phyloP scores from a whole-genome alignment of 30 jellyfish, hydroid and myxozoan genomes.

The Mastigias papua region DNA sequence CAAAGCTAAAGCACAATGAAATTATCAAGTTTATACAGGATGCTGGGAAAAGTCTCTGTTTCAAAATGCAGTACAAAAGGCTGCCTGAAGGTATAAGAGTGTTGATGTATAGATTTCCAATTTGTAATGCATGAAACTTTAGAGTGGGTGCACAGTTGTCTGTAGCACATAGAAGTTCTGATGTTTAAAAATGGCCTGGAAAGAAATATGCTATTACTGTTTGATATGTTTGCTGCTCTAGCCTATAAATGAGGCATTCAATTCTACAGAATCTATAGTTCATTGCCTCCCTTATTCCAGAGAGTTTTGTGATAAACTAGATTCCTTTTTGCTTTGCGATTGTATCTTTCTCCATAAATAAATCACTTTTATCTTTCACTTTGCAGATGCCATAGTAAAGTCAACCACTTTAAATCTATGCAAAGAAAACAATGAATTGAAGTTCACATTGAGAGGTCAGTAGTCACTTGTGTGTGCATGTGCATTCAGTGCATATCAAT shows the following conservation, averaged over 20 bases:
- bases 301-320: no score
- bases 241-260: no score
- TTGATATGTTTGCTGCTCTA: no score
- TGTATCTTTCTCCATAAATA: not conserved
- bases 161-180: no score
- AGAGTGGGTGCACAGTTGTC: no score
- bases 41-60: slow-evolving; percentile 68
- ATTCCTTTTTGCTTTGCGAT: not conserved
- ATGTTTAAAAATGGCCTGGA: no score
- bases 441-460: slow-evolving; percentile 63
- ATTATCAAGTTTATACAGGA: slow-evolving; percentile 68
- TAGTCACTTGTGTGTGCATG: not conserved
- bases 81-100: slow-evolving; percentile 24
- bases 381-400: not conserved
- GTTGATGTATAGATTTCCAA: no score
- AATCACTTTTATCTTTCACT: not conserved
- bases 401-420: slow-evolving; percentile 43
- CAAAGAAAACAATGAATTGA: slow-evolving; percentile 57
- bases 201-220: no score
- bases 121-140: no score
- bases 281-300: no score
- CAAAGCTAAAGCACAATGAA: slow-evolving; percentile 69
- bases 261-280: no score
- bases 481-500: no score
- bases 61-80: slow-evolving; percentile 65